Base-by-base conservation (phyloP, 2,797 vertebrate species). In the Alfaro cultratus region DNA sequence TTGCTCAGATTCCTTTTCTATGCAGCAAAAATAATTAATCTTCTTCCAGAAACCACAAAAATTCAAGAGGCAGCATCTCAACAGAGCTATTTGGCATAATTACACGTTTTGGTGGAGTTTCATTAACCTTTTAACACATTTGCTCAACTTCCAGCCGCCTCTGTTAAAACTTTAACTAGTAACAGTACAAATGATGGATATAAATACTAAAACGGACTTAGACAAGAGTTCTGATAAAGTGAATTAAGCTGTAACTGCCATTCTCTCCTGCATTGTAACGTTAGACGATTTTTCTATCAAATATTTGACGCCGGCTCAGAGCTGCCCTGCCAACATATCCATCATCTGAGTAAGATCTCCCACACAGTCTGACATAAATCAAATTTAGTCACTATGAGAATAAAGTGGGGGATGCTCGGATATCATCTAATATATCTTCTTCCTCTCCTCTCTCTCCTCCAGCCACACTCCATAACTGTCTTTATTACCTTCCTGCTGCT, bases 391-490 rank as follows among this genome's bases (percentile, higher is more conserved):
- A 49, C 67, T 41, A 62, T 68, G 83, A 88, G 85, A 86, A 87
- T 84, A 86, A 91, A 90, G 83, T 83, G 83, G 87, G 71, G 75
- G 83, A 89, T 80, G 76, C 89, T 92, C 77, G 39, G 71, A 86
- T 88, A 85, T 90, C 78, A 86, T 85, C 82, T 80, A 80, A 86
- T 85, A 83, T 85, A 78, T 77, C 70, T 57, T 57, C 77, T 60
- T 78, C 67, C 39, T 74, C 62, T 73, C 76, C 74, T 74, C 80
- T 64, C 79, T 49, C 82, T 83, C 78, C 75, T 78, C 62, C 77
- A 82, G 80, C 80, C 74, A 51, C 81, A 82, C 81, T 81, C 73
- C 70, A 78, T 87, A 79, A 83, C 75, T 76, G 74, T 75, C 60
- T 88, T 86, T 85, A 85, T 88, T 87, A 82, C 80, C 70, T 70